A percentile compares a stretch with the other conserved stretches of the same genome.
These are phyloP conservation scores for Eurypyga helias DNA, from an alignment of 2,113 vertebrate species.

Conservation along the genomic window DNA sequence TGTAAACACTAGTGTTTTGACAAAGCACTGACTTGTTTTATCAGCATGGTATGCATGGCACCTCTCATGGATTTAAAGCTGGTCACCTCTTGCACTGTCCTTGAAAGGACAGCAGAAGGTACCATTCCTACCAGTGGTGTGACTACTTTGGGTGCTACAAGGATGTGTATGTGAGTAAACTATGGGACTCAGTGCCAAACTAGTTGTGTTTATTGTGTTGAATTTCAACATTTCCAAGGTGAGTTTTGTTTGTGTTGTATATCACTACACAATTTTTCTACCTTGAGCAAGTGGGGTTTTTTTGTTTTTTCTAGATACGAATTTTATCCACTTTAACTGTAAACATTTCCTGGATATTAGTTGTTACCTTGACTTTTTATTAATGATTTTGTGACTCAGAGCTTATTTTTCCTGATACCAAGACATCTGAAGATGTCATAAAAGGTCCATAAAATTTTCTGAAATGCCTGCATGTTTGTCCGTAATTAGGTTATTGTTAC, in stretches of 20 bases:
- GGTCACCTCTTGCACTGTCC: neutral
- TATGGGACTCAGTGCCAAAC: neutral
- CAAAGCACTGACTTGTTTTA: neutral
- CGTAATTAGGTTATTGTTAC: neutral
- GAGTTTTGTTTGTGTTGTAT: neutral
- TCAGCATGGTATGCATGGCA: rapidly evolving
- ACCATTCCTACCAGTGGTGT: neutral
- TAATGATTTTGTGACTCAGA: neutral
- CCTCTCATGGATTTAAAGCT: neutral
- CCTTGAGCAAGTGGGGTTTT: neutral
- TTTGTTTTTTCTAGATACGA: neutral
- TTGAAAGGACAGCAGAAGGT: neutral
- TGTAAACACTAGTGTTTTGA: neutral
- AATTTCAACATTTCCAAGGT: neutral
- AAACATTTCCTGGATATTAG: neutral
- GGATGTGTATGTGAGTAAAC: neutral
- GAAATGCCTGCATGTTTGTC: neutral
- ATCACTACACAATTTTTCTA: neutral
- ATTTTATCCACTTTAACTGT: neutral
- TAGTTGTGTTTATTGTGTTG: neutral
- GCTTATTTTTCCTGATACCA: neutral
- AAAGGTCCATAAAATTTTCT: neutral
- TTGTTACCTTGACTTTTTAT: neutral
- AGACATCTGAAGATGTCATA: neutral
- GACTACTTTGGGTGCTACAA: neutral